A percentile compares a stretch with the other conserved stretches of the same genome.
phyloP scores from a whole-genome alignment of 2,888 invertebrate species.

The Lithophane ornitopus region DNA sequence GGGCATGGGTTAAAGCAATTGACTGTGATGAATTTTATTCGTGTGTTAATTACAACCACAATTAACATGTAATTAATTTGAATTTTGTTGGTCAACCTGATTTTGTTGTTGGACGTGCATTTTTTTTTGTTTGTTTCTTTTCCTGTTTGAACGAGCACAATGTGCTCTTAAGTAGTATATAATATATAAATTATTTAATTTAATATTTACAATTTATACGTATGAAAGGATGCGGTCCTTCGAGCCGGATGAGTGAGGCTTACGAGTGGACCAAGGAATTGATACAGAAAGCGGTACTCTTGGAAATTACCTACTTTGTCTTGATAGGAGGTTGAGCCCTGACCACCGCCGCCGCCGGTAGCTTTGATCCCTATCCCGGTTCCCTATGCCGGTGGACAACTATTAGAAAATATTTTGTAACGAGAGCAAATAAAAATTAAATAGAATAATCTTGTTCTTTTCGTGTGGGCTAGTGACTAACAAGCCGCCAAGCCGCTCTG shows the following conservation, averaged over 20 bases:
- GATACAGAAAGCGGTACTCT: neutral
- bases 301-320: neutral
- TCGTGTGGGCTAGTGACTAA: too few species aligned
- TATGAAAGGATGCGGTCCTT: neutral
- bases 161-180: neutral
- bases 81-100: neutral
- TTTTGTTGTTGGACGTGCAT: neutral
- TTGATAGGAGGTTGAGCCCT: neutral
- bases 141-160: neutral
- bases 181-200: too few species aligned
- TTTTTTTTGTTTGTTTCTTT: neutral
- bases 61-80: neutral
- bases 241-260: conserved; percentile 3
- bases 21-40: neutral
- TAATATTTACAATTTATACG: neutral
- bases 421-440: neutral
- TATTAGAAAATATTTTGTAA: neutral
- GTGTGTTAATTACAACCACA: neutral
- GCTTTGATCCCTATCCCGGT: neutral
- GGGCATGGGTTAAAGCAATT: neutral
- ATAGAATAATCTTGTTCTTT: neutral
- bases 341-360: neutral
- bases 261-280: neutral
- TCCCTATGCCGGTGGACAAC: too few species aligned
- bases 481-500: too few species aligned